phyloP scores from a whole-genome alignment of 2,888 invertebrate species.

The Drosophila rellima region DNA sequence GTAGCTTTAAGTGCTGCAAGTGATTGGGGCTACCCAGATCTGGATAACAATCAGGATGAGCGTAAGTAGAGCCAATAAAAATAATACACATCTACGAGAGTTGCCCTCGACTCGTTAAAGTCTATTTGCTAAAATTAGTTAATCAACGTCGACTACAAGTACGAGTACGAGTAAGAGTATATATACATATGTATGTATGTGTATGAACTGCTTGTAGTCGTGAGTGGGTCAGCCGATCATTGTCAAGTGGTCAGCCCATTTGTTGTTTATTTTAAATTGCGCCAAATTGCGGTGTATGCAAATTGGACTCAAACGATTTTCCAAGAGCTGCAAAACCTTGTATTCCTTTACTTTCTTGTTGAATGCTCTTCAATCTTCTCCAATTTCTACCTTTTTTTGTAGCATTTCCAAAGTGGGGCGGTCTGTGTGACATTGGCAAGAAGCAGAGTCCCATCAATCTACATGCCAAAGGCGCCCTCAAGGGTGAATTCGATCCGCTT shows the following conservation, averaged over 20 bases:
- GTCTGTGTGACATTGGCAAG: constrained; percentile 88
- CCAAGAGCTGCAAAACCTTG: not conserved
- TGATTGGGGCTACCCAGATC: constrained; percentile 83
- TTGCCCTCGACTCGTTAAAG: constrained; percentile 38
- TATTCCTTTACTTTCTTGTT: not conserved
- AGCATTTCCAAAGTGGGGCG: constrained; percentile 88
- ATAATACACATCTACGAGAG: constrained; percentile 7
- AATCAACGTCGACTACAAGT: constrained; percentile 58
- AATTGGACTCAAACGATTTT: constrained; percentile 43
- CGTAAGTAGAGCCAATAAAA: constrained; percentile 66
- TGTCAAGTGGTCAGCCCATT: constrained; percentile 51
- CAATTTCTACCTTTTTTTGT: not conserved
- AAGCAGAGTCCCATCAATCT: constrained; percentile 93
- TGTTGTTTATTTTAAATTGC: constrained; percentile 74
- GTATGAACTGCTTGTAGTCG: constrained; percentile 3
- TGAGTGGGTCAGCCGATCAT: constrained; percentile 53
- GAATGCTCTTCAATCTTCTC: not conserved
- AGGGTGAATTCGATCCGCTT: constrained; percentile 84
- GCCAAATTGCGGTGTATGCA: constrained; percentile 72
- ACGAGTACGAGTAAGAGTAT: not conserved
- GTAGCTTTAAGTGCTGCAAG: constrained; percentile 51
- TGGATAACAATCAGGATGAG: constrained; percentile 80
- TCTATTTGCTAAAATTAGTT: constrained; percentile 71
- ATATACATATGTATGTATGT: not conserved
- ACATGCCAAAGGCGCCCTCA: constrained; percentile 86